These are phyloP conservation scores for Oreochromis mossambicus DNA, from an alignment of 2,797 vertebrate genomes.

Conservation along the genomic window DNA sequence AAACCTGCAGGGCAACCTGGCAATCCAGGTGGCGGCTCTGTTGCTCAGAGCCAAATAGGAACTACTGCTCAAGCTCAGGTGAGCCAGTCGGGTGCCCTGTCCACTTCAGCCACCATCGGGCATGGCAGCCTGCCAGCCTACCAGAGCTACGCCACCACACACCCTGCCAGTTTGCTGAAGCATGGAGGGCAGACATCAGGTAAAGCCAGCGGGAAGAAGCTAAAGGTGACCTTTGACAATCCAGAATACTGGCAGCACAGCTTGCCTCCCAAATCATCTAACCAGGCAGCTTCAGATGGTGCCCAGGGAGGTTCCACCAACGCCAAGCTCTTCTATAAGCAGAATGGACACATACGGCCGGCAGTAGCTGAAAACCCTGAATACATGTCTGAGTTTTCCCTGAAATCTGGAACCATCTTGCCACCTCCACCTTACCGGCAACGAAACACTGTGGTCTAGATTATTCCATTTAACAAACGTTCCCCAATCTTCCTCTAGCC, in stretches of 20 bases:
- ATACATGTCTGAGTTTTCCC: constrained; percentile 91
- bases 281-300: constrained; percentile 77
- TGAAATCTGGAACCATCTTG: constrained; percentile 89
- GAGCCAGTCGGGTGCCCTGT: constrained; percentile 65
- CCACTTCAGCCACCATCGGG: constrained; percentile 40
- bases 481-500: constrained; percentile 30
- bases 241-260: constrained; percentile 99
- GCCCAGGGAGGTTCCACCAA: constrained; percentile 84
- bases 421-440: constrained; percentile 97
- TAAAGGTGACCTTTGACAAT: constrained; percentile 97
- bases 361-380: constrained; percentile 92
- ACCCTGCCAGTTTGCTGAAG: constrained; percentile 65
- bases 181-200: constrained; percentile 67
- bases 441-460: constrained; percentile 96
- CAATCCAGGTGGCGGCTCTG: constrained; percentile 38
- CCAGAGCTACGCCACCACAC: constrained; percentile 53
- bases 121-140: constrained; percentile 67
- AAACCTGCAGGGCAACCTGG: constrained; percentile 63
- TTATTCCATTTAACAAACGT: constrained; percentile 29
- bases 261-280: constrained; percentile 86
- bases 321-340: constrained; percentile 94
- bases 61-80: constrained; percentile 41
- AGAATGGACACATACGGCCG: constrained; percentile 91
- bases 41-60: constrained; percentile 57
- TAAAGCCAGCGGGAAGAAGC: constrained; percentile 79